Percentiles rank a stretch among this genome's conserved stretches.
Conservation (phyloP, 2,797 vertebrate species). For the Scomberomorus guttatus region DNA sequence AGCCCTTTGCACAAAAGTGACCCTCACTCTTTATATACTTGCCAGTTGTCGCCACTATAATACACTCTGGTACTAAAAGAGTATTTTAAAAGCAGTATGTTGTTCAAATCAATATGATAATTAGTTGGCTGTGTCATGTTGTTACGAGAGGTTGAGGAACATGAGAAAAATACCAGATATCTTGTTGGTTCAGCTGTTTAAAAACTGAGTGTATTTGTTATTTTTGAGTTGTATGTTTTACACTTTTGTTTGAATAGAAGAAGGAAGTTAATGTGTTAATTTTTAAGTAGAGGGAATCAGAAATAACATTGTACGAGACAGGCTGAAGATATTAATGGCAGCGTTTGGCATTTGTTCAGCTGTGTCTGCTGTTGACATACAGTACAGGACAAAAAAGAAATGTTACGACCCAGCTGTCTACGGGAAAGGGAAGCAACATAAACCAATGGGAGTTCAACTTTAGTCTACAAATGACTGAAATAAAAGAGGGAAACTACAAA, state of each 20-base stretch:
- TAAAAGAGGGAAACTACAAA: too few relatives aligned
- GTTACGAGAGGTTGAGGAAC: not conserved
- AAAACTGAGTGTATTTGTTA: not conserved
- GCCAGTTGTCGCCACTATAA: not conserved
- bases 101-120: not conserved
- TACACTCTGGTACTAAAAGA: not conserved
- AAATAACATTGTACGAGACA: not conserved
- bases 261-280: not conserved
- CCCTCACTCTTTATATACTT: not conserved
- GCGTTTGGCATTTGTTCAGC: not conserved
- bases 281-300: not conserved
- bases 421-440: too few relatives aligned
- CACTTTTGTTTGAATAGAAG: too few relatives aligned
- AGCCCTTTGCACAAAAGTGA: not conserved
- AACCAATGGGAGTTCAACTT: too few relatives aligned
- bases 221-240: too few relatives aligned
- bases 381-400: not conserved
- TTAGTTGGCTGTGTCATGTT: not conserved
- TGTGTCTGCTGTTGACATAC: not conserved
- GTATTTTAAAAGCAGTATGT: not conserved
- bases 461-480: too few relatives aligned
- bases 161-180: not conserved
- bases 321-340: not conserved
- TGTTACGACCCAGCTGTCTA: too few relatives aligned
- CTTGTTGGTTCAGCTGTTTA: too few relatives aligned